phyloP scores from a whole-genome alignment of 2,888 invertebrate genomes.

The Homarus gammarus region DNA sequence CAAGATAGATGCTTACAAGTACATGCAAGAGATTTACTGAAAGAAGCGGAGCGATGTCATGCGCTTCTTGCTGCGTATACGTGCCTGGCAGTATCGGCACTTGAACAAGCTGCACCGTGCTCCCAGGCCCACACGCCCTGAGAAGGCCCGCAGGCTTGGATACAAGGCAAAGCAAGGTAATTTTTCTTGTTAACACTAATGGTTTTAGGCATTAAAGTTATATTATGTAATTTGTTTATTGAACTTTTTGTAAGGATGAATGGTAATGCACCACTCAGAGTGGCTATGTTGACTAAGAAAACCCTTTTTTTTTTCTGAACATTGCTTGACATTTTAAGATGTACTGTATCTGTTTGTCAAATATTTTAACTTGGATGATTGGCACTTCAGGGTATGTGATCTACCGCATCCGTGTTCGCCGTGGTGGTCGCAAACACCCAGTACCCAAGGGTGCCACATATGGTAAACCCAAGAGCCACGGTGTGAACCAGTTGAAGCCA shows the following conservation, averaged over 20 bases:
- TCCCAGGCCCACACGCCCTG: slow-evolving; percentile 96
- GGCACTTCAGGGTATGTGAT: slow-evolving; percentile 89
- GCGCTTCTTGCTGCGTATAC: slow-evolving; percentile 95
- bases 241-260: too few relatives aligned
- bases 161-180: slow-evolving; percentile 98
- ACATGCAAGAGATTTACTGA: slow-evolving; percentile 98
- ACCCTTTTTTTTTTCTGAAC: too few relatives aligned
- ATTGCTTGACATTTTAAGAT: neutral
- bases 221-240: too few relatives aligned
- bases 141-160: slow-evolving; percentile 98
- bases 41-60: slow-evolving; percentile 99
- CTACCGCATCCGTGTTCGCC: slow-evolving; percentile 98
- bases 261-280: slow-evolving; percentile 6
- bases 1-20: slow-evolving; percentile 98
- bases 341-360: neutral
- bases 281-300: neutral
- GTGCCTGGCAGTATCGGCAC: slow-evolving; percentile 99
- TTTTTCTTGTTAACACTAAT: neutral
- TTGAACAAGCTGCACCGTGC: slow-evolving; percentile 96
- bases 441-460: slow-evolving; percentile 98
- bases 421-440: slow-evolving; percentile 99
- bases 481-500: slow-evolving; percentile 98
- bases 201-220: neutral
- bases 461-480: slow-evolving; percentile 99
- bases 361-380: neutral